Conservation (phyloP, 2,797 vertebrate genomes). For the Chaenodraco wilsoni region DNA sequence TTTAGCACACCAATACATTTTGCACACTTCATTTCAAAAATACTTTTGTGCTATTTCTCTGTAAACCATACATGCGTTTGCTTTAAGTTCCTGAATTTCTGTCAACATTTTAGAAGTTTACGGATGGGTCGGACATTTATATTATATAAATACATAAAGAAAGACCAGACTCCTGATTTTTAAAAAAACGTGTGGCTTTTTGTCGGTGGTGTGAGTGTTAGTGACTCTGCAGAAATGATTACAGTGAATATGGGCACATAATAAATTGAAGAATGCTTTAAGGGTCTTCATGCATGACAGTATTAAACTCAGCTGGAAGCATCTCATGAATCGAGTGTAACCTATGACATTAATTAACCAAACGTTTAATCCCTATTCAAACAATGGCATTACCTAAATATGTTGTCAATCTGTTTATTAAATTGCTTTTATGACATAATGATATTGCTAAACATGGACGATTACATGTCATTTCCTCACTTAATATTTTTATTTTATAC, state of each 20-base stretch:
- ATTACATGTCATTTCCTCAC: not conserved
- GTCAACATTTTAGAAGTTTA: too few species aligned
- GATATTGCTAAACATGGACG: slow-evolving; percentile 1
- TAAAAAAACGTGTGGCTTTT: not conserved
- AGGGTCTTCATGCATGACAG: not conserved
- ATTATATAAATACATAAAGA: too few species aligned
- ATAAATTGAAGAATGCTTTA: not conserved
- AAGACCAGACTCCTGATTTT: too few species aligned
- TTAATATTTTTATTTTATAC: not conserved
- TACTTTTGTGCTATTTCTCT: not conserved
- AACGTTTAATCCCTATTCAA: slow-evolving; percentile 2
- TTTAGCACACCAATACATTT: not conserved
- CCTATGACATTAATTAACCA: not conserved
- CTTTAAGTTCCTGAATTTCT: not conserved
- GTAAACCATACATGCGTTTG: not conserved
- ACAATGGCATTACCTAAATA: slow-evolving; percentile 9
- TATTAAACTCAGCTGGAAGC: not conserved
- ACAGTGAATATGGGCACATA: too few species aligned
- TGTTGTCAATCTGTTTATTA: slow-evolving; percentile 12
- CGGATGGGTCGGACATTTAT: too few species aligned
- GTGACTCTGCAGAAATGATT: too few species aligned
- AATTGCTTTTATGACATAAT: slow-evolving; percentile 8
- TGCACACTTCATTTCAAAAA: not conserved
- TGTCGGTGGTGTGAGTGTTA: slow-evolving; percentile 4
- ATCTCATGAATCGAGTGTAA: slow-evolving; percentile 11